phyloP scores from a whole-genome alignment of 2,113 vertebrate genomes.

The Hippocampus guttulatus region DNA sequence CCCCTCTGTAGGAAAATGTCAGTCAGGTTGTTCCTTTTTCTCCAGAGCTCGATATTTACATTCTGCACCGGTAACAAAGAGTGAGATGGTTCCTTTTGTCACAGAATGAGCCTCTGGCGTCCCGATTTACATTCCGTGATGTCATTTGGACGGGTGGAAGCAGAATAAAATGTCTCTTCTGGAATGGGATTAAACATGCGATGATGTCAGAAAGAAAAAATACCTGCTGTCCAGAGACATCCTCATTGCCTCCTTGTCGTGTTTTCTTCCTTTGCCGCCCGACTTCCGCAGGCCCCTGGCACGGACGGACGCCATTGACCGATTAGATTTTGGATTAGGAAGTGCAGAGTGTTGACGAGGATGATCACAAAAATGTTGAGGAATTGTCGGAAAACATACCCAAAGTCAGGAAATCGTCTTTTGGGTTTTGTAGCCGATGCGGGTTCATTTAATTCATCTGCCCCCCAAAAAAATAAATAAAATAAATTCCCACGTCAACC shows the following conservation, averaged over 20 bases:
- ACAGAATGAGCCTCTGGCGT: neutral
- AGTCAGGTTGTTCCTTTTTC: no score
- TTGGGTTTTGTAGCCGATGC: slow-evolving; percentile 76
- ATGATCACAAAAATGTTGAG: neutral
- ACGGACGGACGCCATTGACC: neutral
- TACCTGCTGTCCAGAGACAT: slow-evolving; percentile 88
- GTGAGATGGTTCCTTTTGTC: neutral
- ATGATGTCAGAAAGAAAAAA: neutral
- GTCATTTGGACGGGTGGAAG: no score
- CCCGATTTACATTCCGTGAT: neutral
- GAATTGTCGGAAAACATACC: slow-evolving; percentile 62
- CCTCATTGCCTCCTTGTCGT: slow-evolving; percentile 81
- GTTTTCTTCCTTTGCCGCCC: slow-evolving; percentile 87
- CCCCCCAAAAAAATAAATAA: neutral
- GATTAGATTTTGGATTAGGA: slow-evolving; percentile 5
- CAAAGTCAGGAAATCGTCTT: slow-evolving; percentile 89
- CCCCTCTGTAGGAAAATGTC: no score
- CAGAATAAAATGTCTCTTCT: neutral
- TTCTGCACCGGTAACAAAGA: neutral
- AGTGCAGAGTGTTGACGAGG: neutral
- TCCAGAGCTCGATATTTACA: neutral
- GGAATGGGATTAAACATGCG: neutral
- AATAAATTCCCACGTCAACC: slow-evolving; percentile 8
- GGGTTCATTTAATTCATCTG: slow-evolving; percentile 79
- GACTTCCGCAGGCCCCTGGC: slow-evolving; percentile 85